Percentiles rank a stretch among this genome's conserved stretches.
phyloP scores from a whole-genome alignment of 2,888 invertebrate species.

The Caenorhabditis wallacei region DNA sequence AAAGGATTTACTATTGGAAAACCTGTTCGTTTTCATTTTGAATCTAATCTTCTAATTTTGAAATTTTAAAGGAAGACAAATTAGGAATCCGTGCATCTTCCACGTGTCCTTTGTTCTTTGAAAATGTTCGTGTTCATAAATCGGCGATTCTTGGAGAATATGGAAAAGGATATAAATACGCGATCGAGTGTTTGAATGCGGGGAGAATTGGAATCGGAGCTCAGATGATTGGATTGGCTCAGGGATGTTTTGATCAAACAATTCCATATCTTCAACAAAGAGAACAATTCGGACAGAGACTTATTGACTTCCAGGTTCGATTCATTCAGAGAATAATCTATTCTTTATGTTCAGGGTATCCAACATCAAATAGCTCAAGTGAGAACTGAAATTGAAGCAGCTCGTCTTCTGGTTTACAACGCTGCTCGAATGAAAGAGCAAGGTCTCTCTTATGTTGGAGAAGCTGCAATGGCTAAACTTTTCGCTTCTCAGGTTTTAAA shows the following conservation, averaged over 20 bases:
- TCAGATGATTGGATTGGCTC: conserved; percentile 92
- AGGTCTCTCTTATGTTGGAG: conserved; percentile 91
- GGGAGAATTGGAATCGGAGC: conserved; percentile 87
- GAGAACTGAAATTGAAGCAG: conserved; percentile 92
- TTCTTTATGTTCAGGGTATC: conserved; percentile 89
- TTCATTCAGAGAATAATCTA: not conserved
- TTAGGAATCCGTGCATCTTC: conserved; percentile 88
- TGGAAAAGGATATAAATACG: conserved; percentile 91
- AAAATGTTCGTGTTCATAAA: conserved; percentile 89
- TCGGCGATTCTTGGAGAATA: conserved; percentile 81
- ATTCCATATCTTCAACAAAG: conserved; percentile 95
- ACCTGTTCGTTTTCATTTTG: conserved; percentile 48
- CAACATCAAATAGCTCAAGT: conserved; percentile 95
- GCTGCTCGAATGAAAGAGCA: conserved; percentile 93
- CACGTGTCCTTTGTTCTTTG: conserved; percentile 95
- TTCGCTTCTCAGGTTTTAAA: conserved; percentile 88
- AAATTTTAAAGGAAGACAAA: conserved; percentile 88
- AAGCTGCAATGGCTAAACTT: conserved; percentile 97
- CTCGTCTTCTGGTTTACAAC: conserved; percentile 94
- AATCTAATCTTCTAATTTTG: not conserved
- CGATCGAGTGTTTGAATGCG: conserved; percentile 95
- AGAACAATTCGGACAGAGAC: conserved; percentile 93
- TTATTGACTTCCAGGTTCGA: conserved; percentile 92
- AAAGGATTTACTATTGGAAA: conserved; percentile 91
- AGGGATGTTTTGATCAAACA: conserved; percentile 96